Percentiles rank a stretch among this genome's conserved stretches.
Evolutionary conservation across 2,113 vertebrate genomes (phyloP).

Genomic region (Motacilla alba): DNA sequence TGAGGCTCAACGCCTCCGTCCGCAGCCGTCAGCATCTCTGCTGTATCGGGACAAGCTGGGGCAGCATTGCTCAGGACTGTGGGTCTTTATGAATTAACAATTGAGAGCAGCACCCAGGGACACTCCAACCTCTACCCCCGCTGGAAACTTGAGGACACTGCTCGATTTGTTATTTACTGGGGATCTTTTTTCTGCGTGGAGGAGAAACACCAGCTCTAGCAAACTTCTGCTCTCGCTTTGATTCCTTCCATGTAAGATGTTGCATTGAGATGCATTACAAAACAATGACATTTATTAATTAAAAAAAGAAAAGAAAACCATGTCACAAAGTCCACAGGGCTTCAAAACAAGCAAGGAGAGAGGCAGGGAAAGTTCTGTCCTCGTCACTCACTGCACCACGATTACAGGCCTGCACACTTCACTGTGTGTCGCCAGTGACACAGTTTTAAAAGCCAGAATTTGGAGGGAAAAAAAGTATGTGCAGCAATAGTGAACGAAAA

Average conservation of each 20-base stretch:
- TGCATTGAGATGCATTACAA: neutral
- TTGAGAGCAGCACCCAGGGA: neutral
- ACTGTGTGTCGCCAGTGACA: accelerated
- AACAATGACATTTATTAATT: neutral
- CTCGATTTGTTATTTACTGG: constrained; percentile 29
- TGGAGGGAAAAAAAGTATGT: neutral
- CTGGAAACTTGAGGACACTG: constrained; percentile 25
- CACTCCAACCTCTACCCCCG: neutral
- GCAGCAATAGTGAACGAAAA: neutral
- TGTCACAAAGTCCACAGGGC: neutral
- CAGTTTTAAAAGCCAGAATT: neutral
- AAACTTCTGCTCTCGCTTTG: neutral
- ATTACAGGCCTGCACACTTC: neutral
- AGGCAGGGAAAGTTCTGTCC: neutral
- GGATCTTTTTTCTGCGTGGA: neutral
- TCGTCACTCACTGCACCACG: neutral
- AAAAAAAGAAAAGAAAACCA: neutral
- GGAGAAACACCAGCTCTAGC: neutral
- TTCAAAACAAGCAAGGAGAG: neutral
- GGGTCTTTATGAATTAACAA: constrained; percentile 49
- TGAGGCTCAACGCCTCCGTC: neutral
- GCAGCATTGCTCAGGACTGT: neutral
- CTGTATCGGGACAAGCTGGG: neutral
- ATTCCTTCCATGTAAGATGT: neutral
- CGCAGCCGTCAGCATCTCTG: neutral